Evolutionary conservation across 2,113 vertebrate species (phyloP).

Genomic region (Pimephales promelas): DNA sequence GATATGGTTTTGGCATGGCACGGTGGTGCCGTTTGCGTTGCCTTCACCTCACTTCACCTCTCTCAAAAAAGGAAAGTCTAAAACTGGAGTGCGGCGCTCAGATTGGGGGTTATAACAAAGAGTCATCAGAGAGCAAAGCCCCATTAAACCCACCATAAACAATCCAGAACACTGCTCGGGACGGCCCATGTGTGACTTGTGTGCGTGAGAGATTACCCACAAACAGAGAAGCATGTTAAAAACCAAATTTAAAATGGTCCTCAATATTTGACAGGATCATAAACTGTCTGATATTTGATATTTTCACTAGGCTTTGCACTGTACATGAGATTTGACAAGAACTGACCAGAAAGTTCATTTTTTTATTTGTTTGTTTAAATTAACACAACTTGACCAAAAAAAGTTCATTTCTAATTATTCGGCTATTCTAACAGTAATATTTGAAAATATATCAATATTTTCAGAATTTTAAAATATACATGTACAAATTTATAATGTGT

Average conservation of each 20-base stretch:
- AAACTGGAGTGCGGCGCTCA: background rate
- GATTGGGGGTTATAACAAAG: constrained; percentile 4
- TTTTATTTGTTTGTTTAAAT: background rate
- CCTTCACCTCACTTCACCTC: constrained; percentile 50
- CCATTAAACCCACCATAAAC: constrained; percentile 18
- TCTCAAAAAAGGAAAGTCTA: constrained; percentile 11
- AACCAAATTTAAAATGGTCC: background rate
- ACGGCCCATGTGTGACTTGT: background rate
- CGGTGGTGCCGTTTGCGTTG: constrained; percentile 22
- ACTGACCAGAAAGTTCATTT: background rate
- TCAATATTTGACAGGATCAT: background rate
- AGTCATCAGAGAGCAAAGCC: background rate
- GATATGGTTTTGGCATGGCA: constrained; percentile 16
- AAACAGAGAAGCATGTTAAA: background rate
- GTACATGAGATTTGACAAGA: background rate
- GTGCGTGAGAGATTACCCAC: background rate
- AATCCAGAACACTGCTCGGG: background rate
- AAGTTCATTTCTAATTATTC: background rate
- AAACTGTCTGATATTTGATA: background rate
- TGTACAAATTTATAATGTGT: background rate
- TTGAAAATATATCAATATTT: background rate
- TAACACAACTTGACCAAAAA: background rate
- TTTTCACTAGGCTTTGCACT: background rate
- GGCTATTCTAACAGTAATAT: background rate
- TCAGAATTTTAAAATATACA: background rate